phyloP scores from a whole-genome alignment of 2,113 vertebrate species.

The Prolemur simus region DNA sequence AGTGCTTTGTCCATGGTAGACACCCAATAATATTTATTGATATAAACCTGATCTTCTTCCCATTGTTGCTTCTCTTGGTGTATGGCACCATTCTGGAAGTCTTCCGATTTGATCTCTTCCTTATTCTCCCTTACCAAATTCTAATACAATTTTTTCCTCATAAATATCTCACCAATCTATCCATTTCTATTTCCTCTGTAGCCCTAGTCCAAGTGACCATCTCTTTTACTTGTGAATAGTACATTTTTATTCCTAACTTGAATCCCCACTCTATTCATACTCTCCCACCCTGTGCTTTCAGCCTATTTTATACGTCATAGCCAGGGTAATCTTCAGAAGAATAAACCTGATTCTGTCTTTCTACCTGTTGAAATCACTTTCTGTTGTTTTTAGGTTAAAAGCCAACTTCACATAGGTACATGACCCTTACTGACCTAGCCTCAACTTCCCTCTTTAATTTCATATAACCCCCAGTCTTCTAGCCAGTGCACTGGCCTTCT shows the following conservation, averaged over 20 bases:
- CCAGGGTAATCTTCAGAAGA: not conserved
- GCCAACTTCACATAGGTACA: not conserved
- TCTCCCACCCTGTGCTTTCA: not conserved
- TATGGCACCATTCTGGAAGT: not conserved
- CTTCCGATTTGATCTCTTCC: not conserved
- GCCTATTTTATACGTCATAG: not conserved
- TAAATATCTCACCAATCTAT: not conserved
- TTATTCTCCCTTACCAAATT: not conserved
- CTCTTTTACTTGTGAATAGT: not conserved
- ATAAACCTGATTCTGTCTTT: not conserved
- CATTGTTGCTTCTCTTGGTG: not conserved
- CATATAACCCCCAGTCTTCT: not conserved
- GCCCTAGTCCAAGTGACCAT: too few species aligned
- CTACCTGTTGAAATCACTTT: not conserved
- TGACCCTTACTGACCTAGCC: not conserved
- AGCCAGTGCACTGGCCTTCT: not conserved
- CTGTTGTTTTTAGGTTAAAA: not conserved
- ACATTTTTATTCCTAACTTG: not conserved
- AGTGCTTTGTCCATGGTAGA: not conserved
- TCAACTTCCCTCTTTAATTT: not conserved
- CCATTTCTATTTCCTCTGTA: not conserved
- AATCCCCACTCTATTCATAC: not conserved
- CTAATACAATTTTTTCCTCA: not conserved
- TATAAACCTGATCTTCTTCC: not conserved
- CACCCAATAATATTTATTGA: not conserved